These are phyloP conservation scores for Ophion ellenae DNA, from an alignment of 2,888 invertebrate genomes.

Conservation along the genomic window DNA sequence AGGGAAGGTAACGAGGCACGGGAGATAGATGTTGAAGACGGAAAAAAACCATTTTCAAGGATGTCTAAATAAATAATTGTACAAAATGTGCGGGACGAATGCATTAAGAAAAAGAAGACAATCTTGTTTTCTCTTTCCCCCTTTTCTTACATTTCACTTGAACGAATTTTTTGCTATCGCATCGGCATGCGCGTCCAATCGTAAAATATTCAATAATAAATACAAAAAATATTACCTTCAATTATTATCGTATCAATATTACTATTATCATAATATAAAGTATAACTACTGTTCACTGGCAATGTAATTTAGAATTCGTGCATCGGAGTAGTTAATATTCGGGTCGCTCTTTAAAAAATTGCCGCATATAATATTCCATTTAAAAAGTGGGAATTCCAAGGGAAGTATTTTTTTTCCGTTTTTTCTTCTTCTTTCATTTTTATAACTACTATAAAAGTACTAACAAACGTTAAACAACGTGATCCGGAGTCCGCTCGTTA, in stretches of 20 bases:
- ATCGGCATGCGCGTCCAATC: constrained; percentile 64
- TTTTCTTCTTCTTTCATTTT: constrained; percentile 41
- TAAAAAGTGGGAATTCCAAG: constrained; percentile 26
- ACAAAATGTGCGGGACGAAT: constrained; percentile 52
- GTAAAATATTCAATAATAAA: constrained; percentile 64
- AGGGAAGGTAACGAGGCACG: constrained; percentile 22
- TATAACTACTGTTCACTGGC: constrained; percentile 72
- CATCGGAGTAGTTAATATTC: constrained; percentile 41
- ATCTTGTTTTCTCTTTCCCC: constrained; percentile 30
- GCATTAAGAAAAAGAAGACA: constrained; percentile 53
- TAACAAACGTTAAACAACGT: constrained; percentile 77
- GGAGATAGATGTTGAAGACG: constrained; percentile 16
- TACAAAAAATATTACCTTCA: constrained; percentile 62
- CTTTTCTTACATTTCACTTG: constrained; percentile 54
- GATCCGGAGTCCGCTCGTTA: constrained; percentile 72
- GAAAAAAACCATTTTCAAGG: constrained; percentile 45
- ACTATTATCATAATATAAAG: constrained; percentile 67
- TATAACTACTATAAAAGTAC: constrained; percentile 73
- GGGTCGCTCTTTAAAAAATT: constrained; percentile 31
- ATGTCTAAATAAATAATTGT: constrained; percentile 65
- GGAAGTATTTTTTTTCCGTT: constrained; percentile 28
- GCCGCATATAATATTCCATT: constrained; percentile 46
- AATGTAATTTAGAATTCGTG: constrained; percentile 70
- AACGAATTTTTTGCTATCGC: constrained; percentile 63
- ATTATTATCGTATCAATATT: constrained; percentile 69